These are phyloP conservation scores for Lasioglossum marginatum DNA, from an alignment of 2,888 invertebrate species.

Conservation along the genomic window DNA sequence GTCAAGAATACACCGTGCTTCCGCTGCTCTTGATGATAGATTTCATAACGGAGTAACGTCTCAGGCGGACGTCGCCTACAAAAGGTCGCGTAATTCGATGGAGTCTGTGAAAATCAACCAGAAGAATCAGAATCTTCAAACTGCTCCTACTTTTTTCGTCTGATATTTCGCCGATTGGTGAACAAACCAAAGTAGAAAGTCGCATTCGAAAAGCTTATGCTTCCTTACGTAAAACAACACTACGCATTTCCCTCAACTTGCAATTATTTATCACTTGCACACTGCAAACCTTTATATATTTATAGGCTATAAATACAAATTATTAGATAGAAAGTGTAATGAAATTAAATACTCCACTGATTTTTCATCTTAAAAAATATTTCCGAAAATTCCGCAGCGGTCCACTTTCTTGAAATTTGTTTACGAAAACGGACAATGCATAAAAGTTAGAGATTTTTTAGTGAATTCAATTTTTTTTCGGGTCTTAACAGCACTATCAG, in stretches of 20 bases:
- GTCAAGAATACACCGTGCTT: constrained; percentile 46
- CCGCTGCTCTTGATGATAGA: constrained; percentile 54
- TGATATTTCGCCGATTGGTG: neutral
- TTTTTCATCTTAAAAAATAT: too few species aligned
- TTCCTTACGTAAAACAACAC: neutral
- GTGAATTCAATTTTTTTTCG: neutral
- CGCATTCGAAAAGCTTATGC: neutral
- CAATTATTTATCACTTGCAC: neutral
- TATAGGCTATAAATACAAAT: neutral
- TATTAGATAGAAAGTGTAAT: neutral
- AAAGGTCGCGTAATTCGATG: constrained; percentile 39
- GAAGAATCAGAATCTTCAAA: neutral
- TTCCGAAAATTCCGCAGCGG: too few species aligned
- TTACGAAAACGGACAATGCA: neutral
- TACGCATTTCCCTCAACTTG: neutral
- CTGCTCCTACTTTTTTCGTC: neutral
- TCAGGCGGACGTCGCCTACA: constrained; percentile 20
- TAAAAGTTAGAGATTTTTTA: neutral
- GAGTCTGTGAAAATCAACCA: constrained; percentile 28
- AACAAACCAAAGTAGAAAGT: neutral
- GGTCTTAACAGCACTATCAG: neutral
- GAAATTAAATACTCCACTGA: neutral
- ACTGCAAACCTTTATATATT: neutral
- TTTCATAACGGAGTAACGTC: constrained; percentile 60
- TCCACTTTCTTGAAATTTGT: neutral